Base-by-base conservation (phyloP, 1,140 invertebrate species). In the Daktulosphaira vitifoliae region DNA sequence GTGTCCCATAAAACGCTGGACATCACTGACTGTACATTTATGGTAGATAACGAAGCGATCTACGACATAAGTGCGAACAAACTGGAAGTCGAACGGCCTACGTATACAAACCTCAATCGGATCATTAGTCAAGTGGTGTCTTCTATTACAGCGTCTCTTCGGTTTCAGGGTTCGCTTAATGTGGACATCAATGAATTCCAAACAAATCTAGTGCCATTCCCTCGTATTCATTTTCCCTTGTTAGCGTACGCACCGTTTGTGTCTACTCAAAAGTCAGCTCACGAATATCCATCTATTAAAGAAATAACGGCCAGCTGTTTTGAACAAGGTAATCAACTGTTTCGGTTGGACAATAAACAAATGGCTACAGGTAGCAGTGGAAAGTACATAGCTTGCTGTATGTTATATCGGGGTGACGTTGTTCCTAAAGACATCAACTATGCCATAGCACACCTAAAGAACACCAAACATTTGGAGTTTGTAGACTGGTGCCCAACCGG, bases 161-260 rank as follows among this genome's bases (percentile, higher is more conserved):
- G 83, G 22, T 85, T 85, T 70, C 81, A 84, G 68, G 82, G 82
- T 44, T 78, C 81, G 11, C 71, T 83, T 3, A 84, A 81, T 67
- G 80, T 81, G 33, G 82, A 85, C 71, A 72, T 85, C 65, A 82
- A 79, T 6, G 84, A 86, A 70, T 86, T 86, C 74, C 84, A 82
- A 65, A 83, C 81, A 1, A 86, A 85, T 73, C 75, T 85, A 71
- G 83, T 84, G 13, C 81, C 81, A 13, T 82, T 80, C 70, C 80
- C 81, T 4, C 68, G 81, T 11, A 80, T 82, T 52, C 81, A 82
- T 68, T 82, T 73, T 79, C 81, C 86, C 7, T 76, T 91, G 73
- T 86, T 66, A 1, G 89, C 88, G 23, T 92, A 90, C 74, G 84
- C 89, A 9, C 89, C 89, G 9, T 84, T 91, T 70, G 85, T 89